Base-by-base conservation (phyloP, 2,113 vertebrate genomes). In the Seriola quinqueradiata region DNA sequence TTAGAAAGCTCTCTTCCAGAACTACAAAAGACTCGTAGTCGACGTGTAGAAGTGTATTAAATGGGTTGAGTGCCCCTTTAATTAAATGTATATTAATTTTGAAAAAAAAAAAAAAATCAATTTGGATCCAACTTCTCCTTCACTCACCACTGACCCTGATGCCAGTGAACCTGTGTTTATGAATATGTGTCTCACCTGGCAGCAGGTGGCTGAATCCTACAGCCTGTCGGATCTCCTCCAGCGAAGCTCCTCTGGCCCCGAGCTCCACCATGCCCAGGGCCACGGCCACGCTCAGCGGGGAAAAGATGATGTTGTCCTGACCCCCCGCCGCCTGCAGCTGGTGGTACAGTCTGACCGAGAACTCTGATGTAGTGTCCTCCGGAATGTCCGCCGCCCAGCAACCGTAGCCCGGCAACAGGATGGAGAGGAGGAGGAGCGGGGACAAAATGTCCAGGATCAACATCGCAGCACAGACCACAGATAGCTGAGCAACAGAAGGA, bases 281-380 rank as follows among this genome's bases (percentile, higher is more conserved):
- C 57, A 98, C 90, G 2, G 96, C 93, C 60, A 99, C 93, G 44
- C 97, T 98, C 85, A 99, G 75, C 0, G 98, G 98, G 75, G 98
- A 99, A 90, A 98, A 99, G 32, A 99, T 92, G 72, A 99, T 98
- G 87, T 99, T 99, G 77, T 98, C 97, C 86, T 99, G 97, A 75
- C 96, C 95, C 64, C 93, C 96, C 1, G 88, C 79, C 7, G 95
- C 95, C 95, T 96, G 93, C 80, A 99, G 96, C 89, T 93, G 96
- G 82, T 97, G 97, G 93, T 99, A 99, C 90, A 99, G 61, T 66
- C 96, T 97, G 89, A 99, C 97, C 0, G 98, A 97, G 84, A 99
- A 96, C 90, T 98, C 97, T 1, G 96, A 90, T 42, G 97, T 96
- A 75, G 94, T 94, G 86, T 96, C 97, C 91, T 97, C 96, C 0